These are phyloP conservation scores for Sinella curviseta DNA, from an alignment of 1,140 invertebrate genomes.

Conservation along the genomic window DNA sequence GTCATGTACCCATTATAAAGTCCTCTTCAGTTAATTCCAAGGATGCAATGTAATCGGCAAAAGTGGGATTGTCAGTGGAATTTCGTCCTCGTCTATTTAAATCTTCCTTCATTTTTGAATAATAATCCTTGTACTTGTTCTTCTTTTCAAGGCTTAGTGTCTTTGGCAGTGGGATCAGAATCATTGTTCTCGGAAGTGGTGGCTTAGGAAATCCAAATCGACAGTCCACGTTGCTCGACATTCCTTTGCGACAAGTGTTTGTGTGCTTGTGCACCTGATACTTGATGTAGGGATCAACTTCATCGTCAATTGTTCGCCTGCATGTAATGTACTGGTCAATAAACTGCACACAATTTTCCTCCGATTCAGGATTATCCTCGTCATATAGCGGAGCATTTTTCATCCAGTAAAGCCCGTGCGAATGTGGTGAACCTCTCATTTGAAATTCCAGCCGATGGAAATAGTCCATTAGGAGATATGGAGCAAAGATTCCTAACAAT, in stretches of 20 bases:
- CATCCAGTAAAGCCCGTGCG: conserved; percentile 56
- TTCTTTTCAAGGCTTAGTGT: background rate
- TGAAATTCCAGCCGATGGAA: conserved; percentile 55
- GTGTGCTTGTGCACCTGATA: conserved; percentile 38
- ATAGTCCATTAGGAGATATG: conserved; percentile 17
- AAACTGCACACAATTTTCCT: background rate
- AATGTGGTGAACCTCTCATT: conserved; percentile 56
- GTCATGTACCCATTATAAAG: background rate
- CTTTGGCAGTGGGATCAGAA: conserved; percentile 10
- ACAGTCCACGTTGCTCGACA: background rate
- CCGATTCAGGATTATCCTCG: background rate
- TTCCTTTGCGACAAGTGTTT: conserved; percentile 20
- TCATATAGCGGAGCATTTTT: conserved; percentile 50
- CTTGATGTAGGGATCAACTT: background rate
- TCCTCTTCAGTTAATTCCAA: background rate
- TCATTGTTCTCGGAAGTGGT: conserved; percentile 24
- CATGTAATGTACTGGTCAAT: conserved; percentile 37
- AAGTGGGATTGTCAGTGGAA: background rate
- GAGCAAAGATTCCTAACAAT: background rate
- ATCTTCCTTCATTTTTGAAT: background rate
- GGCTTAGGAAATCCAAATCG: conserved; percentile 35
- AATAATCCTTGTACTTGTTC: background rate
- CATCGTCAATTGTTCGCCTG: background rate
- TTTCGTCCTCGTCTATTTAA: conserved; percentile 3
- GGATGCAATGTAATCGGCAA: background rate